phyloP scores from a whole-genome alignment of 2,113 vertebrate species.

The Mirza zaza region DNA sequence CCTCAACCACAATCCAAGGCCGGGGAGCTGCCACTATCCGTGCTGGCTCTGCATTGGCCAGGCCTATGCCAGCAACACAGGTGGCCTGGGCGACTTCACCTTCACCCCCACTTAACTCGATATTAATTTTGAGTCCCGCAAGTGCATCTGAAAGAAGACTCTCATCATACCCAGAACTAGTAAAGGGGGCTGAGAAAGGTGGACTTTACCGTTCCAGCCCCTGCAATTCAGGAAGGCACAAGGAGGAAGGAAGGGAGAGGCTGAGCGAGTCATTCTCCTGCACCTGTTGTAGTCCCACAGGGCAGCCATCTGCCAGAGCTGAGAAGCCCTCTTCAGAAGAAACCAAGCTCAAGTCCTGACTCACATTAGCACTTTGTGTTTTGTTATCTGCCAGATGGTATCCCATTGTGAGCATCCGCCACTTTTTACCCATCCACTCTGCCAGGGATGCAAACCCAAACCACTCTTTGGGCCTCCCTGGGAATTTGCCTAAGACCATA shows the following conservation, averaged over 20 bases:
- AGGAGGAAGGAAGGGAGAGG: not conserved
- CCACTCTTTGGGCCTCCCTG: not conserved
- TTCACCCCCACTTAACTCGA: not conserved
- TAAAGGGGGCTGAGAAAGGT: not conserved
- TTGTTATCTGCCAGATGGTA: not conserved
- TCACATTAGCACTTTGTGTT: not conserved
- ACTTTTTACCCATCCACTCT: not conserved
- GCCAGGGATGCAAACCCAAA: not conserved
- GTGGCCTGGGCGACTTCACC: not conserved
- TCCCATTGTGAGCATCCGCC: not conserved
- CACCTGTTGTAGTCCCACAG: not conserved
- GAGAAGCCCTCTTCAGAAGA: not conserved
- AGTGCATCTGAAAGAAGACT: not conserved
- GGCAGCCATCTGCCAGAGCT: not conserved
- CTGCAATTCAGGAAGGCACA: not conserved
- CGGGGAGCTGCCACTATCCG: not conserved
- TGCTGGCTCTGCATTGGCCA: not conserved
- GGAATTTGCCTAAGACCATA: not conserved
- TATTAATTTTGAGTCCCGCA: not conserved
- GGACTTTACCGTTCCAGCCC: not conserved
- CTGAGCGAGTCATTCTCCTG: not conserved
- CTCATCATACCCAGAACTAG: not conserved
- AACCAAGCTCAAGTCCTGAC: not conserved
- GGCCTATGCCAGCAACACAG: too few species aligned
- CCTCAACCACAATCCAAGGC: not conserved